phyloP scores from a whole-genome alignment of 92 coral and sea anemone species.

The Siderastrea siderea region DNA sequence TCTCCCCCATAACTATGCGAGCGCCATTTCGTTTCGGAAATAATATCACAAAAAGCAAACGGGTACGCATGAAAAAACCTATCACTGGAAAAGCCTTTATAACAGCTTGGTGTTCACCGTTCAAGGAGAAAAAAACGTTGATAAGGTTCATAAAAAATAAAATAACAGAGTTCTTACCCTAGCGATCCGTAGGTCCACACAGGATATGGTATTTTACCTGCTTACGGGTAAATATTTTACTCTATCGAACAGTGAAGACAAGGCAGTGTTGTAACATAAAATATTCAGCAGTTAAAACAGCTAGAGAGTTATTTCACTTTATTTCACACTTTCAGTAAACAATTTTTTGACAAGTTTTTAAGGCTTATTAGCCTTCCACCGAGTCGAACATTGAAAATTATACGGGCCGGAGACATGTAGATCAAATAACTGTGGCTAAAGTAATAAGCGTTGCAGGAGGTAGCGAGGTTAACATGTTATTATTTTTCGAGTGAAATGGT shows the following conservation, averaged over 20 bases:
- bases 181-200: conserved; percentile 20
- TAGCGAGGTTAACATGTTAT: background rate
- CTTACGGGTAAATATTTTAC: conserved; percentile 54
- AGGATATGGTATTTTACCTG: conserved; percentile 50
- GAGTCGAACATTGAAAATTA: background rate
- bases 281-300: conserved; percentile 65
- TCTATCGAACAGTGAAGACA: conserved; percentile 15
- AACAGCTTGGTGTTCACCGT: background rate
- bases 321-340: conserved; percentile 24
- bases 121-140: background rate
- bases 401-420: background rate
- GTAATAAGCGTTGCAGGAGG: background rate
- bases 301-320: conserved; percentile 25
- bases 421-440: background rate
- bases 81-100: background rate
- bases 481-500: background rate
- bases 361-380: background rate
- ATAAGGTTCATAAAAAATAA: background rate
- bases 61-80: background rate
- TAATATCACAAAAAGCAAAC: background rate
- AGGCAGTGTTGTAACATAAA: conserved; percentile 51
- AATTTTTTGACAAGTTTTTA: too few relatives aligned
- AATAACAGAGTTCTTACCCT: conserved; percentile 32
- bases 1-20: background rate
- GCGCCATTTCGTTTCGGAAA: background rate